Percentiles rank a stretch among this genome's conserved stretches.
Conservation (phyloP, 2,797 vertebrate species). For the Xyrichtys novacula region DNA sequence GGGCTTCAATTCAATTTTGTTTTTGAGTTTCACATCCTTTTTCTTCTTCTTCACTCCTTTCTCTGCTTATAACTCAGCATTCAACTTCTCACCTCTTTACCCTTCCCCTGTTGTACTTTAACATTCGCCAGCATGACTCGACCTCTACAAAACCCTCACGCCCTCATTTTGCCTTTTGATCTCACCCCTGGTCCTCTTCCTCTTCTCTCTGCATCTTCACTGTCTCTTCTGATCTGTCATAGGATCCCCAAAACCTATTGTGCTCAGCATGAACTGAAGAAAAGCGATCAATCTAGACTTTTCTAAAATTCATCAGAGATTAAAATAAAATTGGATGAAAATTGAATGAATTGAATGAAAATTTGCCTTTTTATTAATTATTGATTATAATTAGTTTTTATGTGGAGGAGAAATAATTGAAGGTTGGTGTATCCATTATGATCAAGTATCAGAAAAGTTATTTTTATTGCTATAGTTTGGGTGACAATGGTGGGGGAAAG, state of each 20-base stretch:
- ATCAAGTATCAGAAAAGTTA: neutral
- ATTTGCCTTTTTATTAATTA: slow-evolving; percentile 6
- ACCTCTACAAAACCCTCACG: slow-evolving; percentile 6
- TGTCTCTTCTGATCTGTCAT: slow-evolving; percentile 53
- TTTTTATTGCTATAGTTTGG: neutral
- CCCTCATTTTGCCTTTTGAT: slow-evolving; percentile 15
- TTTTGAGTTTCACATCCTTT: slow-evolving; percentile 55
- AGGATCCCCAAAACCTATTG: slow-evolving; percentile 30
- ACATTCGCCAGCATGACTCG: slow-evolving; percentile 34
- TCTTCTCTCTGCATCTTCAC: slow-evolving; percentile 24
- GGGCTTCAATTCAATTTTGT: slow-evolving; percentile 71
- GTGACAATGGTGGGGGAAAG: slow-evolving; percentile 34
- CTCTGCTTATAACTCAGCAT: slow-evolving; percentile 45
- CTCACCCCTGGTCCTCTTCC: slow-evolving; percentile 15
- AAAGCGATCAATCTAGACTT: slow-evolving; percentile 37
- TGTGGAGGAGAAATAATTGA: slow-evolving; percentile 19
- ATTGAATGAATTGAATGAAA: slow-evolving; percentile 3
- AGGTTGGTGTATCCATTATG: neutral
- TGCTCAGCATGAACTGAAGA: slow-evolving; percentile 46
- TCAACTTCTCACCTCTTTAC: slow-evolving; percentile 55
- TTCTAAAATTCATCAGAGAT: slow-evolving; percentile 23
- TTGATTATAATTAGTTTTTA: slow-evolving; percentile 29
- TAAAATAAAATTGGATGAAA: slow-evolving; percentile 22
- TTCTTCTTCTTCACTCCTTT: slow-evolving; percentile 59
- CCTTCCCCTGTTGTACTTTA: slow-evolving; percentile 33